These are phyloP conservation scores for Pandion haliaetus DNA, from an alignment of 2,113 vertebrate species.

Conservation along the genomic window DNA sequence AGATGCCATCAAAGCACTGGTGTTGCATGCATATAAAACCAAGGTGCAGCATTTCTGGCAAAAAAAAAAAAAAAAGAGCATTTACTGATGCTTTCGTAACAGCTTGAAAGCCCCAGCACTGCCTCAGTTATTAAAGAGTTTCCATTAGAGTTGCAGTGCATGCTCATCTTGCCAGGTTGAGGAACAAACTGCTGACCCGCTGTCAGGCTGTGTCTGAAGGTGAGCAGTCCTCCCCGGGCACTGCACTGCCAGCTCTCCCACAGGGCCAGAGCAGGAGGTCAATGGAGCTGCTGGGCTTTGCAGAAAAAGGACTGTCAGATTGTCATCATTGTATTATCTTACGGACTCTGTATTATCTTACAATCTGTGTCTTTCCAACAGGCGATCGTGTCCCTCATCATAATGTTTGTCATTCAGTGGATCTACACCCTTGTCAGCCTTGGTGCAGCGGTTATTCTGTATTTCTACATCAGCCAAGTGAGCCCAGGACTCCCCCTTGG, in stretches of 20 bases:
- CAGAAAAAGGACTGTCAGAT: background rate
- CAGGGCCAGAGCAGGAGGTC: background rate
- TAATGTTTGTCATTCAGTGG: slow-evolving; percentile 98
- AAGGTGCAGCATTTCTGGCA: background rate
- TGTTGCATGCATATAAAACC: background rate
- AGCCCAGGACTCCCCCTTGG: slow-evolving; percentile 91
- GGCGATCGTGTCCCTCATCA: slow-evolving; percentile 83
- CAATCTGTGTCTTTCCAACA: slow-evolving; percentile 69
- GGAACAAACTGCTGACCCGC: background rate
- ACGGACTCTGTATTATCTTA: too few species aligned
- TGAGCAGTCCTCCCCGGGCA: background rate
- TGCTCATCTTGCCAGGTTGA: background rate
- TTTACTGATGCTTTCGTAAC: background rate
- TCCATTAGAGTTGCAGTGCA: background rate
- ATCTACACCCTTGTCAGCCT: slow-evolving; percentile 89
- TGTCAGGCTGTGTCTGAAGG: background rate
- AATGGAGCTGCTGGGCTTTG: background rate
- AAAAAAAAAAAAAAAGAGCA: background rate
- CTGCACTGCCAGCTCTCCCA: background rate
- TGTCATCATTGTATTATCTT: background rate
- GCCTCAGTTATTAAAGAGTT: background rate
- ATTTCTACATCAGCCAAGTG: slow-evolving; percentile 90
- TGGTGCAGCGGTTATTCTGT: slow-evolving; percentile 80
- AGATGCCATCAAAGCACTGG: background rate
- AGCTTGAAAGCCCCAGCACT: background rate